Percentiles rank a stretch among this genome's conserved stretches.
phyloP scores from a whole-genome alignment of 2,797 vertebrate species.

The Crocidura indochinensis region DNA sequence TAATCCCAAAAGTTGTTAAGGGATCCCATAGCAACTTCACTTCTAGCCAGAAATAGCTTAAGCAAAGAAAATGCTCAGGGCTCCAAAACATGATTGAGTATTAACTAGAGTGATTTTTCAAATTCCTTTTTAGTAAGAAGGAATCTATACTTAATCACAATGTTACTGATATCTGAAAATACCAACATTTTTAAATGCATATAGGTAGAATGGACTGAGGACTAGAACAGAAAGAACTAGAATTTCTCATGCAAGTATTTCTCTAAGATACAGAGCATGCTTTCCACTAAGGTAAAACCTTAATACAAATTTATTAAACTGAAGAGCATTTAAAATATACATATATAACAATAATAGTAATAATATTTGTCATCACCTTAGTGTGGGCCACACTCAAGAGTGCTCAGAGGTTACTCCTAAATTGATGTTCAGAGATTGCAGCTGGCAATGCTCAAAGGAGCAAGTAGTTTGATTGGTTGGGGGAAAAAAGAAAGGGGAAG shows the following conservation, averaged over 20 bases:
- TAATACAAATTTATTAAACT: not conserved
- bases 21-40: not conserved
- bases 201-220: conserved; percentile 1
- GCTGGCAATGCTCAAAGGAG: no score
- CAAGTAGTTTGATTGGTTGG: no score
- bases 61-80: not conserved
- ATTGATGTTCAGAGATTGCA: no score
- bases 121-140: not conserved
- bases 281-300: not conserved
- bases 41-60: conserved; percentile 9
- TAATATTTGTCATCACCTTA: no score
- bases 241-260: not conserved
- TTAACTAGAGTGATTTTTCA: conserved; percentile 26
- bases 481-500: no score
- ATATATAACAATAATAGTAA: no score
- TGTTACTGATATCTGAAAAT: not conserved
- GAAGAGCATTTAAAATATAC: not conserved
- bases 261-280: not conserved
- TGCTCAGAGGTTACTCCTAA: no score
- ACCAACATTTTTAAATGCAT: not conserved
- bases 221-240: not conserved
- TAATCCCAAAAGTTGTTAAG: not conserved
- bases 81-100: not conserved
- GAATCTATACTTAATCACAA: not conserved
- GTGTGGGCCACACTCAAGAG: no score